Percentiles rank a stretch among this genome's conserved stretches.
Evolutionary conservation across 1,140 invertebrate genomes (phyloP).

Genomic region (Zaprionus africanus): DNA sequence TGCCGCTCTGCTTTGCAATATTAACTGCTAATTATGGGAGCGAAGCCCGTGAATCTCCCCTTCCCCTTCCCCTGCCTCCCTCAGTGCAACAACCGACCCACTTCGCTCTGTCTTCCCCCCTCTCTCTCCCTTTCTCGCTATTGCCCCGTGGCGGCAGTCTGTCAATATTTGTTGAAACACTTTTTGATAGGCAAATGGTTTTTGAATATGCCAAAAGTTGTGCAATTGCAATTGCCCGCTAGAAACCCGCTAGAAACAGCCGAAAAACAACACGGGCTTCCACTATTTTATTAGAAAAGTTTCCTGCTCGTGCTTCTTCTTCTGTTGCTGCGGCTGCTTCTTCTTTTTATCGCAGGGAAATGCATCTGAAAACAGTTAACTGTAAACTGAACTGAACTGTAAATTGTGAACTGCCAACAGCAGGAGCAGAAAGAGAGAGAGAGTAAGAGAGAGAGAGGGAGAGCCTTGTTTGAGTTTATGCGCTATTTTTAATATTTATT

Average conservation of each 20-base stretch:
- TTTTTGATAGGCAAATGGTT: slow-evolving; percentile 79
- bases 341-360: slow-evolving; percentile 1
- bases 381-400: slow-evolving; percentile 6
- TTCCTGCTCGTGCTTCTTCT: slow-evolving; percentile 39
- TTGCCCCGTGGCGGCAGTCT: slow-evolving; percentile 51
- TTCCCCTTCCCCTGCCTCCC: neutral
- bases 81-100: slow-evolving; percentile 21
- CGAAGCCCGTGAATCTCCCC: slow-evolving; percentile 31
- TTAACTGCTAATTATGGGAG: slow-evolving; percentile 78
- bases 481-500: slow-evolving; percentile 83
- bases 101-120: slow-evolving; percentile 4
- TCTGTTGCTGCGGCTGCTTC: neutral
- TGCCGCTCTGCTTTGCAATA: slow-evolving; percentile 77
- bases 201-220: slow-evolving; percentile 78
- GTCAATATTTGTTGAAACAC: slow-evolving; percentile 82
- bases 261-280: slow-evolving; percentile 27
- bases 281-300: slow-evolving; percentile 82
- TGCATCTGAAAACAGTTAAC: slow-evolving; percentile 16
- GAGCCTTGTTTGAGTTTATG: slow-evolving; percentile 72
- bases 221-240: slow-evolving; percentile 69
- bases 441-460: neutral
- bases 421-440: neutral
- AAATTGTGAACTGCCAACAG: slow-evolving; percentile 5
- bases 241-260: slow-evolving; percentile 16
- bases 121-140: neutral